These are phyloP conservation scores for Dendrolimus pini DNA, from an alignment of 2,888 invertebrate species.

Conservation along the genomic window DNA sequence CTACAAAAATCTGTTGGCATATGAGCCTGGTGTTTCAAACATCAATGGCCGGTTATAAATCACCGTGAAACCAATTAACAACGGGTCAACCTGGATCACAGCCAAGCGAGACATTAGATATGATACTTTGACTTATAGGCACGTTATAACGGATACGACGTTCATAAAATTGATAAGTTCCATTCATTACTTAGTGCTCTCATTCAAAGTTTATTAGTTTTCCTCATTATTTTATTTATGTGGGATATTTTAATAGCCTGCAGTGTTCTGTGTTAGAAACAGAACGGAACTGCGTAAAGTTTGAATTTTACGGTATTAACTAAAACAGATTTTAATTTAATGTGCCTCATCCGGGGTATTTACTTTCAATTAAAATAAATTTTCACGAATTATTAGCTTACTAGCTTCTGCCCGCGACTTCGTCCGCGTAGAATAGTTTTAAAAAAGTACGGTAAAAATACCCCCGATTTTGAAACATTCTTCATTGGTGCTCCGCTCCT, in stretches of 20 bases:
- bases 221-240: not conserved
- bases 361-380: too few species aligned
- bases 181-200: not conserved
- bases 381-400: too few species aligned
- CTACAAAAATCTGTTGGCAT: not conserved
- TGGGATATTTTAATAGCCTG: not conserved
- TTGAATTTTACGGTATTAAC: not conserved
- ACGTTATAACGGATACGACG: not conserved
- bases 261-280: not conserved
- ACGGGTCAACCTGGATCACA: not conserved
- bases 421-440: too few species aligned
- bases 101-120: not conserved
- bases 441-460: too few species aligned
- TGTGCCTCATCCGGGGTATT: not conserved
- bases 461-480: too few species aligned
- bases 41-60: slow-evolving; percentile 1
- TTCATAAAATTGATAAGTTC: not conserved
- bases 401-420: too few species aligned
- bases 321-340: not conserved
- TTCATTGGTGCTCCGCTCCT: too few species aligned
- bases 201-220: not conserved
- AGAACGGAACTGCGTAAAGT: not conserved
- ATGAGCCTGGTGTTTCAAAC: not conserved
- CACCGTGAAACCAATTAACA: slow-evolving; percentile 3
- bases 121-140: slow-evolving; percentile 1